Evolutionary conservation across 2,888 invertebrate genomes (phyloP).

Genomic region (Lepidocyrtoides sp.): DNA sequence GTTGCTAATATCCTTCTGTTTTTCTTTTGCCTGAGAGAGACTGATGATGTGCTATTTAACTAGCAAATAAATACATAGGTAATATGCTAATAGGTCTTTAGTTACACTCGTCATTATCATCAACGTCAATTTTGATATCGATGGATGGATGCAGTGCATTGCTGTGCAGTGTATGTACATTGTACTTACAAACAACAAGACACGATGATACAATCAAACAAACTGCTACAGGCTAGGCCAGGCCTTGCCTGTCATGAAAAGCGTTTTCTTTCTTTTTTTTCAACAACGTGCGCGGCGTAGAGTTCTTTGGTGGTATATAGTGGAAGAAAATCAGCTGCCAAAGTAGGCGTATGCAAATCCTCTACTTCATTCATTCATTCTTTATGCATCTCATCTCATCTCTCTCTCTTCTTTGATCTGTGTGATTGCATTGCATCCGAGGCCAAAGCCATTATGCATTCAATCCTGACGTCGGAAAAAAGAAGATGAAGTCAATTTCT

Average conservation of each 20-base stretch:
- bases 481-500: constrained; percentile 40
- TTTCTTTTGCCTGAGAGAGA: not conserved
- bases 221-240: constrained; percentile 34
- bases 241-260: constrained; percentile 22
- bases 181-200: too few relatives aligned
- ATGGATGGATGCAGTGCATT: constrained; percentile 3
- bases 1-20: too few relatives aligned
- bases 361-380: constrained; percentile 18
- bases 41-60: too few relatives aligned
- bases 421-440: constrained; percentile 33
- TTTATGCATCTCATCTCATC: constrained; percentile 22
- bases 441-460: constrained; percentile 9
- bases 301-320: too few relatives aligned
- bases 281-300: not conserved
- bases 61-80: constrained; percentile 4
- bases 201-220: constrained; percentile 40
- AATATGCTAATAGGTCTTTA: constrained; percentile 23
- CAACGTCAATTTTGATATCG: constrained; percentile 21
- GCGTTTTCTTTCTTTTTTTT: not conserved
- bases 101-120: constrained; percentile 2
- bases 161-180: not conserved
- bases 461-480: not conserved
- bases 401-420: not conserved
- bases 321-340: constrained; percentile 50
- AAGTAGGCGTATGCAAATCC: constrained; percentile 72